Evolutionary conservation across 2,888 invertebrate species (phyloP).

Genomic region (Cyclophora punctaria): DNA sequence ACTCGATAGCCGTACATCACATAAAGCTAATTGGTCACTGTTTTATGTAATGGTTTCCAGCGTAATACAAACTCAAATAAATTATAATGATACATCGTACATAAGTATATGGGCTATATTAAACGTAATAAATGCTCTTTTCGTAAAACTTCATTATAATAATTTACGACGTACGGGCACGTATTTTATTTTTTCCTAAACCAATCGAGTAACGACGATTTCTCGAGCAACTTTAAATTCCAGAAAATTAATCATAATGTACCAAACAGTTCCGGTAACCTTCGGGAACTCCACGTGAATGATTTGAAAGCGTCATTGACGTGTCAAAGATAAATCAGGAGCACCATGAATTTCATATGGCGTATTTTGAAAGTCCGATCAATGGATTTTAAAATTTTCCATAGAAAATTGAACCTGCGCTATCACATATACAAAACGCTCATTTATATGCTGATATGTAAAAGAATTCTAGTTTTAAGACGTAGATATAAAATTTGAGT

Average conservation of each 20-base stretch:
- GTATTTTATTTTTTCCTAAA: too few relatives aligned
- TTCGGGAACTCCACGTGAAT: conserved; percentile 12
- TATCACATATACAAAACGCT: conserved; percentile 12
- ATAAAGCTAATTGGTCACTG: conserved; percentile 44
- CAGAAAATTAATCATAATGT: neutral
- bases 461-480: conserved; percentile 27
- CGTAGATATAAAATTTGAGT: conserved; percentile 33
- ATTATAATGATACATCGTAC: too few relatives aligned
- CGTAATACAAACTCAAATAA: conserved; percentile 1
- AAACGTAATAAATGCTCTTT: too few relatives aligned
- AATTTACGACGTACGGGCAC: too few relatives aligned
- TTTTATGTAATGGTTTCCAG: conserved; percentile 9
- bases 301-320: conserved; percentile 17
- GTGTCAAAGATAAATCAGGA: conserved; percentile 21
- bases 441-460: conserved; percentile 21
- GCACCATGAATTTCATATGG: conserved; percentile 37
- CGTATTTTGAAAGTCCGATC: conserved; percentile 42
- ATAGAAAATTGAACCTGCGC: conserved; percentile 30
- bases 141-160: too few relatives aligned
- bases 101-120: too few relatives aligned
- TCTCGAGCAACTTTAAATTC: neutral
- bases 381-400: conserved; percentile 36
- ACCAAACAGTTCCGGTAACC: conserved; percentile 3
- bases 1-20: conserved; percentile 48
- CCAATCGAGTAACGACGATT: neutral